Conservation (phyloP, 2,113 vertebrate genomes). For the Stigmatopora nigra region DNA sequence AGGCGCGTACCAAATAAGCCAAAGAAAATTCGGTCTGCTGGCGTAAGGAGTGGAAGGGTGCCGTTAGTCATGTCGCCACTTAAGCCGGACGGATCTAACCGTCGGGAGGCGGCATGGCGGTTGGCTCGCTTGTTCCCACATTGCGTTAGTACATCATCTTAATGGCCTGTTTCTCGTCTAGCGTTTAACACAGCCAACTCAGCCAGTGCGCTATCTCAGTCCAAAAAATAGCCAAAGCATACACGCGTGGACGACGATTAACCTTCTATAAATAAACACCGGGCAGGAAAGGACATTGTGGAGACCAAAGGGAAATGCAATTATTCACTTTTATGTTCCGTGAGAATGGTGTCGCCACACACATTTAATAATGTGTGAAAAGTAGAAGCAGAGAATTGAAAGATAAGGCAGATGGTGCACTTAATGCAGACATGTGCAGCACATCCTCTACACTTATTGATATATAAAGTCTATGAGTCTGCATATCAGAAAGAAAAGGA, state of each 20-base stretch:
- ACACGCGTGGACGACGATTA: background rate
- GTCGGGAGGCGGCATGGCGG: slow-evolving; percentile 15
- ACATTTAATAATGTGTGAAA: slow-evolving; percentile 13
- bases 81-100: slow-evolving; percentile 37
- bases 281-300: background rate
- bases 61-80: slow-evolving; percentile 32
- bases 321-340: slow-evolving; percentile 1
- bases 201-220: too few relatives aligned
- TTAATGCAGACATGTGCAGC: slow-evolving; percentile 20
- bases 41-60: slow-evolving; percentile 20
- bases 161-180: slow-evolving; percentile 6
- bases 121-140: slow-evolving; percentile 19
- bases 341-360: background rate
- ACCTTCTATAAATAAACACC: background rate
- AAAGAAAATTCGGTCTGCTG: slow-evolving; percentile 36
- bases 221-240: background rate
- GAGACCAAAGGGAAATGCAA: background rate
- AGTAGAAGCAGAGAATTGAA: slow-evolving; percentile 19
- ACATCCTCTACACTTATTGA: background rate
- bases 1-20: slow-evolving; percentile 49
- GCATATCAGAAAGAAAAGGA: background rate
- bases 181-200: background rate
- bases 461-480: background rate
- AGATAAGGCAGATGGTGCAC: slow-evolving; percentile 29
- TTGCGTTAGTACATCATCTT: slow-evolving; percentile 16